Evolutionary conservation across 2,797 vertebrate species (phyloP).

Genomic region (Cyclopterus lumpus): DNA sequence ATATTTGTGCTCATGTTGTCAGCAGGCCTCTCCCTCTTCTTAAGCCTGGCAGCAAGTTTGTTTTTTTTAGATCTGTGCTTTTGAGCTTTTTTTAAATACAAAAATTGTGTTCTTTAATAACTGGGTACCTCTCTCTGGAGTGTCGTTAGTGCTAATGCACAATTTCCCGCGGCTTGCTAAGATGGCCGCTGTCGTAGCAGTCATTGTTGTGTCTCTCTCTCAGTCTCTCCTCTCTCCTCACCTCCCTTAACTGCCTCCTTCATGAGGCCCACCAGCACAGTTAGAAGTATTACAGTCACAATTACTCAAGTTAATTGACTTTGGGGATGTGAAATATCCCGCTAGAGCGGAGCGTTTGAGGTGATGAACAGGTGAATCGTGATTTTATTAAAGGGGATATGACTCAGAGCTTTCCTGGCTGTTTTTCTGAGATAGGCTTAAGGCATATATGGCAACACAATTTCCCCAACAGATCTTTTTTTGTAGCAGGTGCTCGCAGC

Average conservation of each 20-base stretch:
- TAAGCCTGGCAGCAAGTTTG: conserved; percentile 24
- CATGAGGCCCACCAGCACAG: conserved; percentile 61
- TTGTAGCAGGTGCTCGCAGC: not conserved
- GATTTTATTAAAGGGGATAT: conserved; percentile 62
- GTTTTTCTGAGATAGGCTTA: conserved; percentile 45
- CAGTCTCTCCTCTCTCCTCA: conserved; percentile 24
- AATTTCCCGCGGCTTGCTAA: conserved; percentile 41
- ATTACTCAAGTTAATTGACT: conserved; percentile 75
- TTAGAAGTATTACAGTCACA: conserved; percentile 66
- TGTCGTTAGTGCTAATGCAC: conserved; percentile 44
- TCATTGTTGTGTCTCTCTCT: not conserved
- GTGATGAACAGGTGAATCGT: conserved; percentile 60
- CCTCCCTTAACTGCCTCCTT: conserved; percentile 52
- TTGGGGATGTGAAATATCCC: conserved; percentile 58
- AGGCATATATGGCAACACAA: not conserved
- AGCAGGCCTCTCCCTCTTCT: conserved; percentile 15
- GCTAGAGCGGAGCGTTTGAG: conserved; percentile 27
- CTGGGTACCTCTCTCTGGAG: conserved; percentile 41
- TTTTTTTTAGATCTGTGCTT: conserved; percentile 2
- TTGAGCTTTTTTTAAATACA: conserved; percentile 38
- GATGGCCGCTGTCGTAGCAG: conserved; percentile 34
- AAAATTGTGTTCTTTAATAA: conserved; percentile 58
- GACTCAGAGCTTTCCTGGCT: conserved; percentile 41
- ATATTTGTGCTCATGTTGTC: conserved; percentile 22
- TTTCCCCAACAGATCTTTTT: conserved; percentile 18